These are phyloP conservation scores for Steinernema feltiae DNA, from an alignment of 1,140 invertebrate species.

Conservation along the genomic window DNA sequence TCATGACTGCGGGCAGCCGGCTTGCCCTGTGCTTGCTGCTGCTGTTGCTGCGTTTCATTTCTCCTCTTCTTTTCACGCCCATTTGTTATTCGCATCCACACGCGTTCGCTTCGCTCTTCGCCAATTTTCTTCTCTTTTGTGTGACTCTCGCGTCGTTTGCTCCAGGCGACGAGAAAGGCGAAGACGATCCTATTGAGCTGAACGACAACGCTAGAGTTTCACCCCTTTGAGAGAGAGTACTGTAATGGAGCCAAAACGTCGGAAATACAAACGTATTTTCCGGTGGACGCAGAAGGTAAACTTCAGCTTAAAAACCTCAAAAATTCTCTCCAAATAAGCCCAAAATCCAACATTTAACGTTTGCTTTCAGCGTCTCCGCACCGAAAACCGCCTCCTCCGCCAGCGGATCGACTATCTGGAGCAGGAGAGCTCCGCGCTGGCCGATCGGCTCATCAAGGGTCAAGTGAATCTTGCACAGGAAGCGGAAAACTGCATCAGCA, in stretches of 20 bases:
- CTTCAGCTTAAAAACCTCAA: neutral
- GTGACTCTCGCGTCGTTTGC: neutral
- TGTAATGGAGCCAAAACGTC: neutral
- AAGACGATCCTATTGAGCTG: too few relatives aligned
- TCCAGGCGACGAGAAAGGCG: neutral
- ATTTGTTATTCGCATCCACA: neutral
- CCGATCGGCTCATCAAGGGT: constrained; percentile 85
- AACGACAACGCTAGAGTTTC: neutral
- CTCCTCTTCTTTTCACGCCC: too few relatives aligned
- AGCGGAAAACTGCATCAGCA: constrained; percentile 62
- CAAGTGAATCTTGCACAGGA: constrained; percentile 80
- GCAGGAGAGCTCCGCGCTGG: constrained; percentile 65
- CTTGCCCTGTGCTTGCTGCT: too few relatives aligned
- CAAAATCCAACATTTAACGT: neutral
- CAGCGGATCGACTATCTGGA: constrained; percentile 90
- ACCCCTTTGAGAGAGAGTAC: neutral
- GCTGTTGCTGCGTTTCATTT: neutral
- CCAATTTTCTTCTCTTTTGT: too few relatives aligned
- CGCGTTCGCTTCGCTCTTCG: too few relatives aligned
- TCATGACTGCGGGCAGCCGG: too few relatives aligned
- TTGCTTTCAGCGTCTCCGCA: constrained; percentile 73
- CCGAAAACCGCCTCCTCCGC: constrained; percentile 85
- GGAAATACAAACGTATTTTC: constrained; percentile 15
- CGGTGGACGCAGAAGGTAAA: constrained; percentile 21
- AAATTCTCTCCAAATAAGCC: neutral